Evolutionary conservation across 2,888 invertebrate genomes (phyloP).

Genomic region (Mythimna vitellina): DNA sequence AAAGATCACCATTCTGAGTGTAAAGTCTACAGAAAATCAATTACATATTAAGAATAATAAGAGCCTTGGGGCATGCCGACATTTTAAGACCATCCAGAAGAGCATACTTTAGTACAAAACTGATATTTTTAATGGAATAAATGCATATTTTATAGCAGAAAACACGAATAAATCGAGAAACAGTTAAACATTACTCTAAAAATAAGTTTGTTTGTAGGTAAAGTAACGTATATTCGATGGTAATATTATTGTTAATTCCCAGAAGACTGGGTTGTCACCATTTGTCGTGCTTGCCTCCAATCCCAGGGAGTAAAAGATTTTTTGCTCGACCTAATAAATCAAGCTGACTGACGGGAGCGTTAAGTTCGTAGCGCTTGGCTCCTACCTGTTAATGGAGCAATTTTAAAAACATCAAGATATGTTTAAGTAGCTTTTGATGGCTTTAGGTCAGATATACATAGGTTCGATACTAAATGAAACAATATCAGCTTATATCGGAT

Average conservation of each 20-base stretch:
- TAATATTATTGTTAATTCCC: slow-evolving; percentile 15
- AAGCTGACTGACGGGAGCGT: slow-evolving; percentile 22
- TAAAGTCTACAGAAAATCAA: too few relatives aligned
- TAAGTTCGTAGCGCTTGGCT: slow-evolving; percentile 5
- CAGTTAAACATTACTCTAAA: neutral
- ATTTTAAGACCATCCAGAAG: too few relatives aligned
- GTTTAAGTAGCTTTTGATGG: neutral
- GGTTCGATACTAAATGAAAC: neutral
- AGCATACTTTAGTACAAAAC: too few relatives aligned
- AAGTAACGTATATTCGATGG: neutral
- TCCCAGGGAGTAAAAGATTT: slow-evolving; percentile 32
- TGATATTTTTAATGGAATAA: too few relatives aligned
- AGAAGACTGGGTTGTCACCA: slow-evolving; percentile 24
- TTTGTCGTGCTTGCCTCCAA: slow-evolving; percentile 25
- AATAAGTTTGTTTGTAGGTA: neutral
- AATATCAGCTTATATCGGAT: neutral
- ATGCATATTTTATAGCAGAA: too few relatives aligned
- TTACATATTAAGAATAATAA: too few relatives aligned
- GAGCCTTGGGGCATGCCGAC: too few relatives aligned
- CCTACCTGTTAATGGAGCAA: slow-evolving; percentile 3
- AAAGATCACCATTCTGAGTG: too few relatives aligned
- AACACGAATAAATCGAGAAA: too few relatives aligned
- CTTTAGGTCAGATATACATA: neutral
- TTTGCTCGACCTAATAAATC: slow-evolving; percentile 50
- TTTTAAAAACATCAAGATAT: slow-evolving; percentile 9